Evolutionary conservation across 2,797 vertebrate genomes (phyloP).

Genomic region (Myripristis jacobus): DNA sequence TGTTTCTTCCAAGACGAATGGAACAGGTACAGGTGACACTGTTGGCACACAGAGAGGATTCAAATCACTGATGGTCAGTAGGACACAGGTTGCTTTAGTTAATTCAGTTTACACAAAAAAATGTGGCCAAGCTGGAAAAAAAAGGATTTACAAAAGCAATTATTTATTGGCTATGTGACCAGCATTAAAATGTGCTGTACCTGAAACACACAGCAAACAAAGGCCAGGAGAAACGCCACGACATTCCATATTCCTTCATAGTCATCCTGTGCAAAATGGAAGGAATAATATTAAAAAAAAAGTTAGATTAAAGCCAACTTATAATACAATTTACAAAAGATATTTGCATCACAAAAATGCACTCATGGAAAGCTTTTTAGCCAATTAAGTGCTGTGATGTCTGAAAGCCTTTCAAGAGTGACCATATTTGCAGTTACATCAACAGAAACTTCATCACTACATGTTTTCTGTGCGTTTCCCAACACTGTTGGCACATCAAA

Average conservation of each 20-base stretch:
- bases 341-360: neutral
- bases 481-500: neutral
- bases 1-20: slow-evolving; percentile 87
- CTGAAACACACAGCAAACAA: slow-evolving; percentile 91
- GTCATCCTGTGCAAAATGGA: slow-evolving; percentile 86
- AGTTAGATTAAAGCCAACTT: neutral
- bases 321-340: neutral
- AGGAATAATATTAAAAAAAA: slow-evolving; percentile 27
- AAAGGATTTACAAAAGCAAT: neutral
- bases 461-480: no score
- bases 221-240: slow-evolving; percentile 91
- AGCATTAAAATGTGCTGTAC: slow-evolving; percentile 73
- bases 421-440: neutral
- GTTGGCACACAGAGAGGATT: slow-evolving; percentile 21
- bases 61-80: neutral
- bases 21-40: slow-evolving; percentile 97
- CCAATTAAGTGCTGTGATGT: no score
- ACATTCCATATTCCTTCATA: slow-evolving; percentile 90
- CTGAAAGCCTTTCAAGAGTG: no score
- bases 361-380: no score
- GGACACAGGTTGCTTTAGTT: neutral
- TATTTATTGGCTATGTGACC: neutral
- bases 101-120: neutral
- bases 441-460: neutral
- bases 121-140: neutral